Percentiles rank a stretch among this genome's conserved stretches.
These are phyloP conservation scores for Mustela nigripes DNA, from an alignment of 2,113 vertebrate species.

Conservation along the genomic window DNA sequence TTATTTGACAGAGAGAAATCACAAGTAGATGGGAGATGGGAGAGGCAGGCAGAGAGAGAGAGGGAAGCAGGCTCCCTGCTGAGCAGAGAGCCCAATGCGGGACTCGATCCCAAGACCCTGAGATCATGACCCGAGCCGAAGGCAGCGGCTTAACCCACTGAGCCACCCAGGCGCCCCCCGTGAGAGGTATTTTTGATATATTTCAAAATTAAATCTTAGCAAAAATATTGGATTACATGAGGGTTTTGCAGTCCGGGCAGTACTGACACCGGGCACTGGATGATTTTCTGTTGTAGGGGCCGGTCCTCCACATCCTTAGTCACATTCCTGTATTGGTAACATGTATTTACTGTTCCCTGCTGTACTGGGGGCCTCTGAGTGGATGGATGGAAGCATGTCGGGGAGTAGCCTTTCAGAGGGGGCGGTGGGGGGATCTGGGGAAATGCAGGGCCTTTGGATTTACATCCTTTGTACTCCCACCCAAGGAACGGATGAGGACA, in stretches of 20 bases:
- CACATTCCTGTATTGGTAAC: too few species aligned
- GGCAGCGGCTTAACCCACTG: too few species aligned
- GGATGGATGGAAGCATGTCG: neutral
- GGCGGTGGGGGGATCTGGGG: neutral
- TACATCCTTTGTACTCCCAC: neutral
- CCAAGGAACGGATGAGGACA: neutral
- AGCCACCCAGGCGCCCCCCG: too few species aligned
- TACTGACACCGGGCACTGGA: rapidly evolving
- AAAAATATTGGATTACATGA: neutral
- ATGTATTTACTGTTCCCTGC: neutral
- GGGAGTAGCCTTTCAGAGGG: neutral
- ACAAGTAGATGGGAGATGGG: too few species aligned
- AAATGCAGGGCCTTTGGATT: neutral
- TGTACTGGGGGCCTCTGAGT: neutral
- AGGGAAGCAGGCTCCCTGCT: too few species aligned
- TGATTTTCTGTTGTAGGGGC: neutral
- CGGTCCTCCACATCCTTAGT: too few species aligned
- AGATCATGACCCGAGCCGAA: too few species aligned
- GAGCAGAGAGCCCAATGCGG: too few species aligned
- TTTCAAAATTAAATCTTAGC: neutral
- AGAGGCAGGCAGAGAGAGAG: too few species aligned
- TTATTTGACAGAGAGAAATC: too few species aligned
- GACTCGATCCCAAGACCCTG: too few species aligned
- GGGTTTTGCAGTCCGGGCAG: neutral
- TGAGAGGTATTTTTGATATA: neutral